Percentiles rank a stretch among this genome's conserved stretches.
Evolutionary conservation across 2,113 vertebrate species (phyloP).

Genomic region (Bolborhynchus lineola): DNA sequence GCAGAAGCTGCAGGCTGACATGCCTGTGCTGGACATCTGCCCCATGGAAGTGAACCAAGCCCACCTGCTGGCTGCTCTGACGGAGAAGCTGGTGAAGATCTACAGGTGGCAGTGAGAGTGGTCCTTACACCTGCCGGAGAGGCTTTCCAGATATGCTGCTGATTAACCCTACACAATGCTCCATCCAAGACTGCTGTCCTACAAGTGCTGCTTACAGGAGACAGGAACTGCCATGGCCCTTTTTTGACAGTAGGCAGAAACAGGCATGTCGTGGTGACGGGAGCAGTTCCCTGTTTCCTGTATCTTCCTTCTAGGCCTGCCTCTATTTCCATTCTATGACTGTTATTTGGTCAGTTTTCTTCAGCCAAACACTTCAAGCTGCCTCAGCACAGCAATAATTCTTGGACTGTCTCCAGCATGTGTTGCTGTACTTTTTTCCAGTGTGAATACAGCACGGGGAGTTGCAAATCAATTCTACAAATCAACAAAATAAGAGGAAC

Average conservation of each 20-base stretch:
- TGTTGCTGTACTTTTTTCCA: neutral
- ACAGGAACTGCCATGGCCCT: neutral
- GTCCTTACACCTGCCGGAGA: fast-evolving
- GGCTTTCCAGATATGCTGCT: neutral
- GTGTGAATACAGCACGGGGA: no score
- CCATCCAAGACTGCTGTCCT: neutral
- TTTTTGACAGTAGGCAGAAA: neutral
- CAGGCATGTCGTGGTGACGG: neutral
- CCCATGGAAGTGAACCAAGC: slow-evolving; percentile 83
- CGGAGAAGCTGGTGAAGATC: slow-evolving; percentile 89
- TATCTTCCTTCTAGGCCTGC: neutral
- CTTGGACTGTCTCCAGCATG: neutral
- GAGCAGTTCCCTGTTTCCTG: neutral
- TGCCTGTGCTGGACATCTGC: slow-evolving; percentile 90
- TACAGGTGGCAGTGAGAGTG: slow-evolving; percentile 88
- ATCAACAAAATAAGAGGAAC: no score
- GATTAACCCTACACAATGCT: neutral
- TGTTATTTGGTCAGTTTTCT: neutral
- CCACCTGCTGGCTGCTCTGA: slow-evolving; percentile 87
- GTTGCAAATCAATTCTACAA: no score
- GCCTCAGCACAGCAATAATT: neutral
- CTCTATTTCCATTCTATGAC: neutral
- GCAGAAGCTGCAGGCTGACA: slow-evolving; percentile 87
- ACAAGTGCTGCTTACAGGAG: neutral
- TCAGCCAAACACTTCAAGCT: neutral